Conservation (phyloP, 2,888 invertebrate species). For the Bellardia bayeri region DNA sequence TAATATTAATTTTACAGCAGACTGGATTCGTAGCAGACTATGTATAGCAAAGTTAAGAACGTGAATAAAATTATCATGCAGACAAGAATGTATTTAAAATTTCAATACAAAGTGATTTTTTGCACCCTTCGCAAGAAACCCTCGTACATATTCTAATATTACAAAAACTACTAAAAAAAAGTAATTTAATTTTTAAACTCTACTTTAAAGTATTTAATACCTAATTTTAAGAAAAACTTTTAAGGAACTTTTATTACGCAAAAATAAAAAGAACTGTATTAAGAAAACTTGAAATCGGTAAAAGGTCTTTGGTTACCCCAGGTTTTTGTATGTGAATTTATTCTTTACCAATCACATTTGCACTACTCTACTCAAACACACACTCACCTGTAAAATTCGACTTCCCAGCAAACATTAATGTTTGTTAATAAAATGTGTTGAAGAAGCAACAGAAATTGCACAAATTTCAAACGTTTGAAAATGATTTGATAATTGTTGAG, state of each 20-base stretch:
- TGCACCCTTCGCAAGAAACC: too few relatives aligned
- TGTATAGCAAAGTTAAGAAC: too few relatives aligned
- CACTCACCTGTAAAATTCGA: background rate
- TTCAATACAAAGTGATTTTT: too few relatives aligned
- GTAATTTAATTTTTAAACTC: conserved; percentile 35
- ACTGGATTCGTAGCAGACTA: too few relatives aligned
- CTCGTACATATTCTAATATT: too few relatives aligned
- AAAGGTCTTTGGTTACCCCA: conserved; percentile 36
- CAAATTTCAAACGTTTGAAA: background rate
- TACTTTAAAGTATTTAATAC: conserved; percentile 54
- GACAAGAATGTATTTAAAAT: too few relatives aligned
- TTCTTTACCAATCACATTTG: conserved; percentile 61
- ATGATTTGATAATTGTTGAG: too few relatives aligned
- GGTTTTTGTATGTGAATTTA: conserved; percentile 41
- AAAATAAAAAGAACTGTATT: conserved; percentile 27
- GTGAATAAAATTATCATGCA: too few relatives aligned
- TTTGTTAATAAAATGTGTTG: too few relatives aligned
- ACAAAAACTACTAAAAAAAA: conserved; percentile 16
- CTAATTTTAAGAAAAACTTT: conserved; percentile 41
- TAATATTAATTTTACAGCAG: too few relatives aligned
- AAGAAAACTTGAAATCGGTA: conserved; percentile 31
- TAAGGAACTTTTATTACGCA: conserved; percentile 23
- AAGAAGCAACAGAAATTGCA: conserved; percentile 9
- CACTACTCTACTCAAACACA: background rate
- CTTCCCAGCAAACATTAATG: too few relatives aligned